Base-by-base conservation (phyloP, 2,888 invertebrate species). In the Drosophila neotestacea region DNA sequence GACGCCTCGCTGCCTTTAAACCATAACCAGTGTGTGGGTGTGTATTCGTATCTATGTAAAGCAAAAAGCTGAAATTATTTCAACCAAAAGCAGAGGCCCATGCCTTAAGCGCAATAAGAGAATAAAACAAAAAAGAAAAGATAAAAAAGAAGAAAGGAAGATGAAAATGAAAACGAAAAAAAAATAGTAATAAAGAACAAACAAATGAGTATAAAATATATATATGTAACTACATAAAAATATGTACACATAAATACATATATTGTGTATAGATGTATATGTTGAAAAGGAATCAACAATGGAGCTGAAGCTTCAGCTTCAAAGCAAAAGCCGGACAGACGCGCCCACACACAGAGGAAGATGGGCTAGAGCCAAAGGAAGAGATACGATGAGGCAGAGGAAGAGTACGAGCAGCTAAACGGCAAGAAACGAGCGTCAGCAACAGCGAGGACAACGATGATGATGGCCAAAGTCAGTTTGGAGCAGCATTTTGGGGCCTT, bases 11-110 rank as follows among this genome's bases (percentile, higher is more conserved):
- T 54, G 55, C 39, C 60, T 66, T 58, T 34, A 71, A 59, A 70
- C 52, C 32, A 56, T 41, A 58, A 38, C 22, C 30, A 52, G 7
- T 55, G 48, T 48, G 22, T 52, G 28, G 34, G 51, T 72, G 22
- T 60, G 42, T 65, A 30, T 38, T 48, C 63, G 47, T 28, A 39
- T 65, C 34, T 66, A 41, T 38, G n/a, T 47, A 39, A 56, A 56
- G 58, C 73, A 59, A 69, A 71, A 63, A 77, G 62, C 63, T 70
- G 42, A 75, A 81, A 76, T 84, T 70, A 84, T 84, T 82, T 81
- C 61, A 63, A 74, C 50, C 77, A 51, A 71, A 71, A 48, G 61
- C 70, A 38, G 27, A 41, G 42, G 39, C 44, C 61, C 70, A 56
- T 32, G 55, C 64, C 51, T 42, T 54, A 38, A 66, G 54, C 41